These are phyloP conservation scores for Mohoua ochrocephala DNA, from an alignment of 2,113 vertebrate genomes.

Conservation along the genomic window DNA sequence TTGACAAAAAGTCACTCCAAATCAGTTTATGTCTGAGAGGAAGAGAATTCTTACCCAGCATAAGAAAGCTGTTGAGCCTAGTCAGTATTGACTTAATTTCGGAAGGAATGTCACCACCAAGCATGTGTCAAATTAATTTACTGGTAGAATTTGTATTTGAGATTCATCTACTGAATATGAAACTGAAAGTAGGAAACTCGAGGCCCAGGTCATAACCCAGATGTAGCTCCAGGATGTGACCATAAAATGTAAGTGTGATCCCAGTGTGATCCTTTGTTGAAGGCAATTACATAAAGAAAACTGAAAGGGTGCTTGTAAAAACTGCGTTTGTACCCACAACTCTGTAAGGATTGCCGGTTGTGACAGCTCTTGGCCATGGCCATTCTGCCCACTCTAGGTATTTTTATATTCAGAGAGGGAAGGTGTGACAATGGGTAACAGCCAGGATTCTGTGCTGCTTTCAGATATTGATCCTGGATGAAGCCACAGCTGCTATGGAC, in stretches of 20 bases:
- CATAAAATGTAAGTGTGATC: not conserved
- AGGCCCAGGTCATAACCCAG: not conserved
- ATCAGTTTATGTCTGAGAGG: not conserved
- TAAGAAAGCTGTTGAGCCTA: not conserved
- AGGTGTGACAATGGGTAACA: not conserved
- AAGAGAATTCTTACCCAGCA: not conserved
- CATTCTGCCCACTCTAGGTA: not conserved
- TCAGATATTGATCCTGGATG: slow-evolving; percentile 92
- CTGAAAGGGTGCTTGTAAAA: not conserved
- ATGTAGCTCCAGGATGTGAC: not conserved
- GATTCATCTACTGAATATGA: not conserved
- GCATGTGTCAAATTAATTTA: not conserved
- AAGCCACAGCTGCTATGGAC: slow-evolving; percentile 96
- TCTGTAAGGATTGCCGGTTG: not conserved
- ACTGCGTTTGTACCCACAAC: not conserved
- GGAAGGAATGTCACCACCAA: not conserved
- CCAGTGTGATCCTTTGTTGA: not conserved
- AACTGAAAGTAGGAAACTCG: not conserved
- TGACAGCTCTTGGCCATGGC: not conserved
- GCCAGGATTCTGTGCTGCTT: not conserved
- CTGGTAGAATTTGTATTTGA: not conserved
- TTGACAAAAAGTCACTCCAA: not conserved
- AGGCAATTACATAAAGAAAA: not conserved
- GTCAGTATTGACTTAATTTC: not conserved
- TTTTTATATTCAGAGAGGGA: not conserved